Evolutionary conservation across 2,888 invertebrate genomes (phyloP).

Genomic region (Nysson spinosus): DNA sequence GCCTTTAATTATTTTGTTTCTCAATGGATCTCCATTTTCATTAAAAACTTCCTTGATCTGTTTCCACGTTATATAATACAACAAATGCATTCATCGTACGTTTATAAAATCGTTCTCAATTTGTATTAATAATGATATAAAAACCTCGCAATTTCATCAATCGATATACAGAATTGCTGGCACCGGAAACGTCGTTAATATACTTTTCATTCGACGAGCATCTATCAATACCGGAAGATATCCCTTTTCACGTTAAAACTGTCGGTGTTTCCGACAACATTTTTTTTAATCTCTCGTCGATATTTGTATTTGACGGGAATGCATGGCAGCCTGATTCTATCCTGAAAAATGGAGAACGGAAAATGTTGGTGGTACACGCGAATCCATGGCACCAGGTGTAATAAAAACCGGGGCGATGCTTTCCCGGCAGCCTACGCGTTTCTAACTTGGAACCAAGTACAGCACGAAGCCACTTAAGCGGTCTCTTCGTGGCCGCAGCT

Average conservation of each 20-base stretch:
- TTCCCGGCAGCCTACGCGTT: conserved; percentile 2
- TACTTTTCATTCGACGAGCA: too few relatives aligned
- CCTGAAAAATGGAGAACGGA: conserved; percentile 34
- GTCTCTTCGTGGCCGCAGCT: not conserved
- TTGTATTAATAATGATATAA: too few relatives aligned
- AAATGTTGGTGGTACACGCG: conserved; percentile 56
- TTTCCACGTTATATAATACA: too few relatives aligned
- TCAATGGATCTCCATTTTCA: too few relatives aligned
- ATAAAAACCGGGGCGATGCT: conserved; percentile 42
- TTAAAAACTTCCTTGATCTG: too few relatives aligned
- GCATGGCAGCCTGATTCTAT: conserved; percentile 13
- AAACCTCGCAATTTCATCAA: too few relatives aligned
- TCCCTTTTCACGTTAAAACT: not conserved
- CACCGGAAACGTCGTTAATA: too few relatives aligned
- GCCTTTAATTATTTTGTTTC: too few relatives aligned
- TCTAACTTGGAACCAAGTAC: conserved; percentile 9
- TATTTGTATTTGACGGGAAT: conserved; percentile 21
- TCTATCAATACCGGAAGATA: too few relatives aligned
- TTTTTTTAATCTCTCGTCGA: conserved; percentile 18
- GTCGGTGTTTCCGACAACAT: not conserved
- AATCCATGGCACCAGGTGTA: conserved; percentile 41
- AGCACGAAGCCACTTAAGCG: conserved; percentile 3
- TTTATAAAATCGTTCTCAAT: too few relatives aligned
- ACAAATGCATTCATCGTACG: too few relatives aligned
- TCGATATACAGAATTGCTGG: too few relatives aligned